Conservation (phyloP, 2,888 invertebrate species). For the Bhutanitis thaidina region DNA sequence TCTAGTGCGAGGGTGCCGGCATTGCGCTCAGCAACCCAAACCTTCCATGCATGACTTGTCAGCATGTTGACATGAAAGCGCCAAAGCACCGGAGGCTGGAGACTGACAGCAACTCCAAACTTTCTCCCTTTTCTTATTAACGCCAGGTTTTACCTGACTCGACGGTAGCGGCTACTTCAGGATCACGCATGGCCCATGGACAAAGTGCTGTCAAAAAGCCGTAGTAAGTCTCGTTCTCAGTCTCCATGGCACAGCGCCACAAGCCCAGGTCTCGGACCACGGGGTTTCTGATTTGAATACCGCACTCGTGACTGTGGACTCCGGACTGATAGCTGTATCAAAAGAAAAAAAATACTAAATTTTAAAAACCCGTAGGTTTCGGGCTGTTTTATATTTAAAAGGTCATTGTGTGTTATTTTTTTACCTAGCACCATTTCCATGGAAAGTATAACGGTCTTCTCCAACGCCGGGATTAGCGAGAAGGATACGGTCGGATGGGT, state of each 20-base stretch:
- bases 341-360: neutral
- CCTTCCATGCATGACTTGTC: too few species aligned
- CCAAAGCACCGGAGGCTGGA: too few species aligned
- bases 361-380: too few species aligned
- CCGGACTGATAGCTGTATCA: constrained; percentile 39
- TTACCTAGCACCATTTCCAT: constrained; percentile 40
- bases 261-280: constrained; percentile 42
- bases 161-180: constrained; percentile 35
- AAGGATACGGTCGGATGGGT: constrained; percentile 45
- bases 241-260: constrained; percentile 65
- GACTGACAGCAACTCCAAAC: too few species aligned
- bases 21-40: too few species aligned
- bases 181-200: constrained; percentile 40
- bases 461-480: constrained; percentile 50
- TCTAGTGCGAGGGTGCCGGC: too few species aligned
- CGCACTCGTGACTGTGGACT: constrained; percentile 43
- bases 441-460: constrained; percentile 46
- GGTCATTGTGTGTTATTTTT: too few species aligned
- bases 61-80: too few species aligned
- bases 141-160: constrained; percentile 29
- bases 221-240: constrained; percentile 42
- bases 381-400: too few species aligned
- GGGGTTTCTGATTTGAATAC: constrained; percentile 46
- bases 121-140: too few species aligned
- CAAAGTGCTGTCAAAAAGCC: constrained; percentile 52